Base-by-base conservation (phyloP, 2,113 vertebrate genomes). In the Aegithalos caudatus region DNA sequence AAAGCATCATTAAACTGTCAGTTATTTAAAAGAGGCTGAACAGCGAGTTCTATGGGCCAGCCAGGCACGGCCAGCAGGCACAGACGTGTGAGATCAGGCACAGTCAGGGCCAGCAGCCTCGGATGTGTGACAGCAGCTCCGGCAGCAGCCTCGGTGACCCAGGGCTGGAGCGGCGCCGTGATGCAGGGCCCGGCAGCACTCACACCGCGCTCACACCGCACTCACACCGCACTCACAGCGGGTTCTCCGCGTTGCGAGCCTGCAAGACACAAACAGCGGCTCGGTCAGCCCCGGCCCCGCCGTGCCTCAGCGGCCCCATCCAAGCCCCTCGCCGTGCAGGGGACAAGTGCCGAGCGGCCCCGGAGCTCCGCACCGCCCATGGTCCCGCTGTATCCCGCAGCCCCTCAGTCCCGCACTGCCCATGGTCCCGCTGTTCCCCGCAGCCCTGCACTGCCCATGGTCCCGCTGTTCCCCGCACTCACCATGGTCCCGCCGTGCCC, bases 1-100 rank as follows among this genome's bases (percentile, higher is more conserved):
- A 42, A 35, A 13, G 5, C 42, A 15, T 5, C 19, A 20, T 12
- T 21, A 6, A 56, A 10, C 20, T 40, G 3, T 6, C 1, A 1
- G 2, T 10, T 47, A 31, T 66, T 24, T 6, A 24, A 8, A 17
- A 14, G 8, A 27, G 17, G 29, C 33, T 7, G 24, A 25, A 10
- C 4, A 29, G 40, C 0, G 10, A n/a, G 40, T 31, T 20, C 47
- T 18, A 0, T 0, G 27, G 66, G 40, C 13, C 15, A 67, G 44
- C 9, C 10, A 65, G 51, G 6, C 72, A 20, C 7, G 5, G 60
- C 23, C 61, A 9, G 33, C 14, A 23, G 24, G 16, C 42, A n/a
- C 20, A 4, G 2, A 3, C 2, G 38, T 18, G 33, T 6, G 29
- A 65, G 7, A 14, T 5, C 23, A 24, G 14, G 12, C 1, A 6